Evolutionary conservation across 2,113 vertebrate species (phyloP).

Genomic region (Motacilla tschutschensis): DNA sequence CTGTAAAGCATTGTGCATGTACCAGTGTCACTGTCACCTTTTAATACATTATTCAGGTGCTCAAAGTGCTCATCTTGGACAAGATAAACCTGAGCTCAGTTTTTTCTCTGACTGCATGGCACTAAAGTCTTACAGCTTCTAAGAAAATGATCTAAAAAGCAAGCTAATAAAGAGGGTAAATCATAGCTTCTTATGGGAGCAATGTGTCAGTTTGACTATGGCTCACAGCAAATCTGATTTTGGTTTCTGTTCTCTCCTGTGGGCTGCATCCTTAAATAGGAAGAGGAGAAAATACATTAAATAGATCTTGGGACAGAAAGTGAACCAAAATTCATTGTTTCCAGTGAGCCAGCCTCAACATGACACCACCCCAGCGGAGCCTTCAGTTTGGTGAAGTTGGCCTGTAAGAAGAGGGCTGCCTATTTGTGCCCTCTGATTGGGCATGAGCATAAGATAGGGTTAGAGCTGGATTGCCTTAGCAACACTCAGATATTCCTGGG

Average conservation of each 20-base stretch:
- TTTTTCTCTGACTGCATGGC: not conserved
- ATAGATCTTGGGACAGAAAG: not conserved
- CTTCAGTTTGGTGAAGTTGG: not conserved
- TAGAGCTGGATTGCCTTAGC: not conserved
- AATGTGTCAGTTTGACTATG: not conserved
- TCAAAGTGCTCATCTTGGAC: not conserved
- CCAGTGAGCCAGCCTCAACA: not conserved
- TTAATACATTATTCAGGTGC: not conserved
- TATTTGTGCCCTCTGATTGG: not conserved
- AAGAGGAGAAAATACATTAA: not conserved
- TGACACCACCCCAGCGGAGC: not conserved
- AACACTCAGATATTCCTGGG: not conserved
- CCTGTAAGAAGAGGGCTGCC: not conserved
- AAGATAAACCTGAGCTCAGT: not conserved
- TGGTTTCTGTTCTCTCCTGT: not conserved
- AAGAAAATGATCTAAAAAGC: not conserved
- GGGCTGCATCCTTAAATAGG: not conserved
- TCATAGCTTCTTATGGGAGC: not conserved
- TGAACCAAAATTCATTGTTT: not conserved
- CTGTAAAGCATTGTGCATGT: rapidly evolving
- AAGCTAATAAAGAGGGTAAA: not conserved
- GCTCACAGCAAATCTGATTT: not conserved
- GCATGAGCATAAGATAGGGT: rapidly evolving
- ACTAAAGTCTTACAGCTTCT: not conserved
- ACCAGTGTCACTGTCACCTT: not conserved